phyloP scores from a whole-genome alignment of 1,140 invertebrate species.

The Sminthurinus signatus region DNA sequence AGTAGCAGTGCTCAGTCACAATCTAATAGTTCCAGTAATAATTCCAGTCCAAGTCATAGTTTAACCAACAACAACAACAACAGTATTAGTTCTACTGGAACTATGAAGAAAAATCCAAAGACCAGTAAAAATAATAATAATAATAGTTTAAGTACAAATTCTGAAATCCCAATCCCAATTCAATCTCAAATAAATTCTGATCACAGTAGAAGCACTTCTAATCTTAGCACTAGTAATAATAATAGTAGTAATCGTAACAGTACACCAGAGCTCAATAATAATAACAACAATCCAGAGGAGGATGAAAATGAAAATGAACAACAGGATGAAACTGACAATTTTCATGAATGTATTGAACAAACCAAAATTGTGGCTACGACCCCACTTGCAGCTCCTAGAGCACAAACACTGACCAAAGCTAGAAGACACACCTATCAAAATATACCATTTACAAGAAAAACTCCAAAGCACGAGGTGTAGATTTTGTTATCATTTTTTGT shows the following conservation, averaged over 20 bases:
- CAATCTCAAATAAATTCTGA: too few relatives aligned
- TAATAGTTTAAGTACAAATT: too few relatives aligned
- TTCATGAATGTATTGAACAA: not conserved
- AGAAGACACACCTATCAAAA: constrained; percentile 44
- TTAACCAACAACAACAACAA: not conserved
- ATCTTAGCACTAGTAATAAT: too few relatives aligned
- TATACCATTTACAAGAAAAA: constrained; percentile 43
- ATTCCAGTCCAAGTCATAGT: not conserved
- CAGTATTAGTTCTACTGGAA: not conserved
- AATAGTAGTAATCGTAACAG: not conserved
- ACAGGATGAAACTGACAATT: not conserved
- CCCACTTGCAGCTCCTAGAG: constrained; percentile 41
- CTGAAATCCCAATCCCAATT: too few relatives aligned
- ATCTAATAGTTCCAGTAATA: not conserved
- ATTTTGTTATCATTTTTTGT: constrained; percentile 3
- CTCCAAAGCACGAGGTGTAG: constrained; percentile 33
- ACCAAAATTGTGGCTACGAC: constrained; percentile 16
- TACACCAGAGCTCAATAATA: constrained; percentile 9
- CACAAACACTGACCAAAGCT: constrained; percentile 39
- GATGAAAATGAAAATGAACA: constrained; percentile 8
- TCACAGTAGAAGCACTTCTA: too few relatives aligned
- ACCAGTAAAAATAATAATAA: too few relatives aligned
- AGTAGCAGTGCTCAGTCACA: too few relatives aligned
- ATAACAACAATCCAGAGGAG: constrained; percentile 1
- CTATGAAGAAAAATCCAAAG: not conserved